phyloP scores from a whole-genome alignment of 2,888 invertebrate species.

The Crocallis elinguaria region DNA sequence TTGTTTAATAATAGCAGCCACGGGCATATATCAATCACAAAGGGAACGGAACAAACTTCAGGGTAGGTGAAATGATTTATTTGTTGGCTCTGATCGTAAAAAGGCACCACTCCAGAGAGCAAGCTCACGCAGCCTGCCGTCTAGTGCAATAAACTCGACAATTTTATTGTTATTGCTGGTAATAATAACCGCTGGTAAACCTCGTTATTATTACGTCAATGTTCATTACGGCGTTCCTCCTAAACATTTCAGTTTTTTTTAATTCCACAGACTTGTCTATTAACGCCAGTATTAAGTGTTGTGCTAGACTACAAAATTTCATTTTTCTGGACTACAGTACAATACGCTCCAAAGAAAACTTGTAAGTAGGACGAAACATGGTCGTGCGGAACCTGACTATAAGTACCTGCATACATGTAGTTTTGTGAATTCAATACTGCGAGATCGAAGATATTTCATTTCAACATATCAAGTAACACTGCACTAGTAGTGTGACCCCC shows the following conservation, averaged over 20 bases:
- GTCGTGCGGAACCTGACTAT: conserved; percentile 1
- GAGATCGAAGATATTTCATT: conserved; percentile 57
- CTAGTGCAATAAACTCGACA: conserved; percentile 61
- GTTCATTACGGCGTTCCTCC: conserved; percentile 27
- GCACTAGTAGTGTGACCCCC: conserved; percentile 74
- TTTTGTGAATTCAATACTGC: conserved; percentile 39
- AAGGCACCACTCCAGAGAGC: conserved; percentile 61
- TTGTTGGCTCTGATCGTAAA: conserved; percentile 61
- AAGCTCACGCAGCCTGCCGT: conserved; percentile 54
- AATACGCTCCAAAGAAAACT: not conserved
- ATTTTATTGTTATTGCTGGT: conserved; percentile 64
- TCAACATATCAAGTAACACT: conserved; percentile 71
- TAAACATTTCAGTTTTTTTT: conserved; percentile 16
- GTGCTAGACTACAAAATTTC: no score
- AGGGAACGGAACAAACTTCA: conserved; percentile 43
- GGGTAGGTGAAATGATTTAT: conserved; percentile 64
- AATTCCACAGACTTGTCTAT: not conserved
- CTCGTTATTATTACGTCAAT: conserved; percentile 58
- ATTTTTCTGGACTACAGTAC: not conserved
- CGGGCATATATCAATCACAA: conserved; percentile 30
- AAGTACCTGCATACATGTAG: not conserved
- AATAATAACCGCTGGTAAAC: conserved; percentile 58
- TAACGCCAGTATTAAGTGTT: not conserved
- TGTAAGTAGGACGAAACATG: not conserved
- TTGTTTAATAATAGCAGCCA: conserved; percentile 29